These are phyloP conservation scores for Muscicapa striata DNA, from an alignment of 2,797 vertebrate genomes.

Conservation along the genomic window DNA sequence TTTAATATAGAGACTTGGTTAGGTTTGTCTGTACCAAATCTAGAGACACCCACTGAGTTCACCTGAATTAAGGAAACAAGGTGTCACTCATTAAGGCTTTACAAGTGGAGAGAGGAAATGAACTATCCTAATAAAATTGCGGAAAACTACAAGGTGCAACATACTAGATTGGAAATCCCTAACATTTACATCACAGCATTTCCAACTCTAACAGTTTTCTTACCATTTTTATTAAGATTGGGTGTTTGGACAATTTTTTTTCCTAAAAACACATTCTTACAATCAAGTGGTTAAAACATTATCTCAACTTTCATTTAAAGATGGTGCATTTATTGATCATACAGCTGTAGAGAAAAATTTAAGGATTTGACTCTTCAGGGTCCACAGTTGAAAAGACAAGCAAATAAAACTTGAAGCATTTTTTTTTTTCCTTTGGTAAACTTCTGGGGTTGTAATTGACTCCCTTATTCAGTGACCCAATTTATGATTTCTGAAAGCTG, in stretches of 20 bases:
- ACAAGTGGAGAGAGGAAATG: not conserved
- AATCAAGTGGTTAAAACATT: not conserved
- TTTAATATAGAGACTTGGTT: not conserved
- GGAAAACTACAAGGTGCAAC: not conserved
- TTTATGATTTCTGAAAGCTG: not conserved
- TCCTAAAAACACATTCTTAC: not conserved
- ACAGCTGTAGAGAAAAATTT: not conserved
- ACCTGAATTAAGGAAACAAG: not conserved
- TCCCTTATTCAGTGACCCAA: not conserved
- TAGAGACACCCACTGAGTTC: not conserved
- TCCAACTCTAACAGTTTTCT: not conserved
- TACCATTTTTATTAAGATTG: not conserved
- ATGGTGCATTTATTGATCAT: not conserved
- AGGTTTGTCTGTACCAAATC: not conserved
- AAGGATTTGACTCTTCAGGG: not conserved
- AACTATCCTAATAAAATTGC: not conserved
- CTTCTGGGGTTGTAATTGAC: not conserved
- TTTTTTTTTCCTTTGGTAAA: not conserved
- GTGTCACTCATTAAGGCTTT: not conserved
- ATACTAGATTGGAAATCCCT: not conserved
- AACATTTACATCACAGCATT: not conserved
- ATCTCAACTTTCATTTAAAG: not conserved
- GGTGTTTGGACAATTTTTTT: not conserved
- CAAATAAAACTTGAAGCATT: not conserved
- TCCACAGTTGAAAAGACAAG: not conserved